A percentile compares a stretch with the other conserved stretches of the same genome.
Conservation (phyloP, 2,888 invertebrate genomes). For the Lingula anatina region DNA sequence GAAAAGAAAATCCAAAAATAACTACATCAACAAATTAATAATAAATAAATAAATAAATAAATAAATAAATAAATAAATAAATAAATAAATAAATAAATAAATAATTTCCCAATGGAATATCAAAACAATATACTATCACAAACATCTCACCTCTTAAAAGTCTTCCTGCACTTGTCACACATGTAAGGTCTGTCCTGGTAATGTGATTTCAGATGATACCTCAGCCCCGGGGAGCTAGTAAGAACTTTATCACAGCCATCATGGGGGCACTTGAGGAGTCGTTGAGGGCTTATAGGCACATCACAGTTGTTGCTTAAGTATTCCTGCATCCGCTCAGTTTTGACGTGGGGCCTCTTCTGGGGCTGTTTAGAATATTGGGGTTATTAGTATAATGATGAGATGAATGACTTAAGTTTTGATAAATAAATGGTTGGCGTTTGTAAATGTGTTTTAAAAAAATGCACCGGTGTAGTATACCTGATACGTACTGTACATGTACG, state of each 20-base stretch:
- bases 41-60: too few species aligned
- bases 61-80: too few species aligned
- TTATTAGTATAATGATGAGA: neutral
- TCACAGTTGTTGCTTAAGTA: constrained; percentile 29
- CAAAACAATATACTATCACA: neutral
- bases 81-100: too few species aligned
- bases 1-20: too few species aligned
- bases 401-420: neutral
- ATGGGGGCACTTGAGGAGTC: constrained; percentile 24
- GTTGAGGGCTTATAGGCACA: constrained; percentile 17
- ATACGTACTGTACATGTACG: too few species aligned
- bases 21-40: too few species aligned
- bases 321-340: constrained; percentile 43
- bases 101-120: too few species aligned
- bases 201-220: constrained; percentile 36
- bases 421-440: neutral
- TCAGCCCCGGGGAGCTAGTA: constrained; percentile 37
- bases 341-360: constrained; percentile 33
- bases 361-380: neutral
- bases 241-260: constrained; percentile 34
- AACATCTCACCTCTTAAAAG: constrained; percentile 36
- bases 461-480: too few species aligned
- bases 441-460: neutral
- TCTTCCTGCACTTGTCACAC: constrained; percentile 32
- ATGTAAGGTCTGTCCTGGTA: constrained; percentile 22